Evolutionary conservation across 2,888 invertebrate genomes (phyloP).

Genomic region (Macaria liturata): DNA sequence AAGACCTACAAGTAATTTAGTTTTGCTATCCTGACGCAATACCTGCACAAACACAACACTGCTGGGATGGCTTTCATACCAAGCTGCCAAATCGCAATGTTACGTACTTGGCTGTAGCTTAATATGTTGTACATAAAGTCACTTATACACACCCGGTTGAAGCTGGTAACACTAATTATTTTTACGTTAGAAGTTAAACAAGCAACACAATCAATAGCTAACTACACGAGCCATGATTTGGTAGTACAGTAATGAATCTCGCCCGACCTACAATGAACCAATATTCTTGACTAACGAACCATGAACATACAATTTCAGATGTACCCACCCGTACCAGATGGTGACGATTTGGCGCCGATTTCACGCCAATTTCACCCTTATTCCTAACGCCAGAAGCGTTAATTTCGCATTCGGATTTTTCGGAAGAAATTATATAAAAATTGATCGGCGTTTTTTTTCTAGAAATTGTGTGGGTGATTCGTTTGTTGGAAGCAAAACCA

Average conservation of each 20-base stretch:
- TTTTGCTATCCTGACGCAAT: too few species aligned
- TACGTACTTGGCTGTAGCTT: too few species aligned
- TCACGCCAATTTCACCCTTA: conserved; percentile 65
- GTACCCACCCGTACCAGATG: conserved; percentile 61
- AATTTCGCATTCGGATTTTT: conserved; percentile 44
- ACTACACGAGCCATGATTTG: conserved; percentile 30
- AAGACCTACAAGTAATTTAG: too few species aligned
- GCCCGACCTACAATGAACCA: conserved; percentile 59
- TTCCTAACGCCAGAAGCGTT: conserved; percentile 48
- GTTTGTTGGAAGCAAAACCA: too few species aligned
- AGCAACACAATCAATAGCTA: background rate
- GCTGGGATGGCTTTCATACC: too few species aligned
- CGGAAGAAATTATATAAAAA: conserved; percentile 31
- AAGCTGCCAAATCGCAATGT: too few species aligned
- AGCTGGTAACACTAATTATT: too few species aligned
- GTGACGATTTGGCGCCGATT: conserved; percentile 65
- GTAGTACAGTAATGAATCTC: conserved; percentile 53
- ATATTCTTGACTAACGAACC: conserved; percentile 67
- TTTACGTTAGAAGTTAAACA: conserved; percentile 4
- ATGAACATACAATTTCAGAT: conserved; percentile 61
- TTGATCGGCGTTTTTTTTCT: conserved; percentile 35
- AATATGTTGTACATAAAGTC: too few species aligned
- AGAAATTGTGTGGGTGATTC: conserved; percentile 13
- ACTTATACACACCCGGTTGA: too few species aligned
- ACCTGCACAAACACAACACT: too few species aligned